These are phyloP conservation scores for Aleiodes sp. DNA, from an alignment of 1,140 invertebrate species.

Conservation along the genomic window DNA sequence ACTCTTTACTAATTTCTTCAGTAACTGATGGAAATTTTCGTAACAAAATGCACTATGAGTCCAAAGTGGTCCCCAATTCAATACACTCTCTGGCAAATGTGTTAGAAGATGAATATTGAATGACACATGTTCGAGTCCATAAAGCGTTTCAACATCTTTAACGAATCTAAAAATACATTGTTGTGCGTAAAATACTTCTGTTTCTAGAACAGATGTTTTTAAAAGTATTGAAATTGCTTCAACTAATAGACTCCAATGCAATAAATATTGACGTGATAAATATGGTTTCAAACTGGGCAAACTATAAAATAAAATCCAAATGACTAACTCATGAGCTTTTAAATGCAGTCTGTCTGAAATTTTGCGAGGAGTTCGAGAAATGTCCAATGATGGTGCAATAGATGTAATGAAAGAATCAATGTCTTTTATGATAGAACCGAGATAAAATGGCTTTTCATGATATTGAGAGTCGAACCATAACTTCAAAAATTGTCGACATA, in stretches of 20 bases:
- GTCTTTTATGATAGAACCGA: slow-evolving; percentile 27
- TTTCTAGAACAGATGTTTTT: slow-evolving; percentile 32
- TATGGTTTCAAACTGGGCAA: slow-evolving; percentile 35
- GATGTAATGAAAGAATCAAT: slow-evolving; percentile 39
- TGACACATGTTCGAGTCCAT: slow-evolving; percentile 20
- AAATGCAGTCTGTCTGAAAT: slow-evolving; percentile 42
- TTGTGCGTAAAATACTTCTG: slow-evolving; percentile 33
- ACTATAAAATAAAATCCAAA: slow-evolving; percentile 44
- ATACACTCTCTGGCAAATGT: slow-evolving; percentile 32
- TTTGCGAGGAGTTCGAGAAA: slow-evolving; percentile 42
- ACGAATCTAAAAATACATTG: slow-evolving; percentile 41
- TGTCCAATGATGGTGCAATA: slow-evolving; percentile 36
- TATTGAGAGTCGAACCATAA: slow-evolving; percentile 44
- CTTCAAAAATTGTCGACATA: slow-evolving; percentile 36
- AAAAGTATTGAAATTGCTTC: slow-evolving; percentile 39
- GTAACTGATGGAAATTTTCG: slow-evolving; percentile 28
- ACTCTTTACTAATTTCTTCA: slow-evolving; percentile 27
- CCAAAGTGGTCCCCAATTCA: slow-evolving; percentile 39
- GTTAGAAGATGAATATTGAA: slow-evolving; percentile 40
- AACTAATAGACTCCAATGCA: slow-evolving; percentile 45
- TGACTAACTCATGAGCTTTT: slow-evolving; percentile 50
- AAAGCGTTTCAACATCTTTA: slow-evolving; percentile 34
- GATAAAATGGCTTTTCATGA: slow-evolving; percentile 39
- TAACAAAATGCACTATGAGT: slow-evolving; percentile 33
- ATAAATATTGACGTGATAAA: slow-evolving; percentile 37